Conservation (phyloP, 2,888 invertebrate genomes). For the Phalangium opilio region DNA sequence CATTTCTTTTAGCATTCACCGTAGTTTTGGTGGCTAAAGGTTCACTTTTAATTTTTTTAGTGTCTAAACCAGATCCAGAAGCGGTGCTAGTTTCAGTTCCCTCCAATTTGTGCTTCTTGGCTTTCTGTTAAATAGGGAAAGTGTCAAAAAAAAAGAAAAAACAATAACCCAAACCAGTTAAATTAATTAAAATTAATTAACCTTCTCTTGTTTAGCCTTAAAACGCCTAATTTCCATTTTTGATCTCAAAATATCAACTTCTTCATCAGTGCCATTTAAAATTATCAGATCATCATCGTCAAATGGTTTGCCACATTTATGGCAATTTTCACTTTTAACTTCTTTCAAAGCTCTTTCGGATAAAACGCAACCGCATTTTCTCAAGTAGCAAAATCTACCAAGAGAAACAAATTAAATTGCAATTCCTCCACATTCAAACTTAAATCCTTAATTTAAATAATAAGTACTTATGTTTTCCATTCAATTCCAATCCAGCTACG, state of each 20-base stretch:
- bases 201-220: conserved; percentile 34
- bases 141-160: no score
- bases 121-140: no score
- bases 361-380: conserved; percentile 92
- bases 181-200: no score
- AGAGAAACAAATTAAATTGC: conserved; percentile 1
- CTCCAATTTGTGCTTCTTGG: conserved; percentile 13
- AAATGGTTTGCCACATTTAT: conserved; percentile 61
- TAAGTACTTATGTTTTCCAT: conserved; percentile 59
- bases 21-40: no score
- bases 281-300: conserved; percentile 61
- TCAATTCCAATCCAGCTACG: conserved; percentile 86
- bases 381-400: conserved; percentile 34
- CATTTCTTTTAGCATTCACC: neutral
- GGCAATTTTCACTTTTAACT: conserved; percentile 48
- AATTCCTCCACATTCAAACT: no score
- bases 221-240: conserved; percentile 52
- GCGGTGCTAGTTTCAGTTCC: neutral
- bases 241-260: conserved; percentile 42
- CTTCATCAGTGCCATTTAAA: conserved; percentile 68
- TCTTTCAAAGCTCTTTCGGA: conserved; percentile 85
- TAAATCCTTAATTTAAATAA: no score
- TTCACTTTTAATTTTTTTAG: conserved; percentile 3
- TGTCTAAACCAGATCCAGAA: neutral
- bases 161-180: no score